These are phyloP conservation scores for Geotria australis DNA, from an alignment of 2,797 vertebrate genomes.

Conservation along the genomic window DNA sequence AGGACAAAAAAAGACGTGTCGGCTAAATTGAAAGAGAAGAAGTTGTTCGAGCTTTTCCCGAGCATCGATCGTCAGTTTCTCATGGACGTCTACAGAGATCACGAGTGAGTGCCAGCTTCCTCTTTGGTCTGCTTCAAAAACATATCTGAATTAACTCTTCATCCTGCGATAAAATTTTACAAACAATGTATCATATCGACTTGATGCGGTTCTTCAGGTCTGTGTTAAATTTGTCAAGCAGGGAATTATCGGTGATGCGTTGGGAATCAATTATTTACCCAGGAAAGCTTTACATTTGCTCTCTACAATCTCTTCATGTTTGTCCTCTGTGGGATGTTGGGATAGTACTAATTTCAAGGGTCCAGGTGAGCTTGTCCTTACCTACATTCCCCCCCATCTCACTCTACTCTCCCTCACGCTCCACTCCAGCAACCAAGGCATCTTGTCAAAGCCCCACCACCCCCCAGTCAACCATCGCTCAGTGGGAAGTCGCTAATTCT, in stretches of 20 bases:
- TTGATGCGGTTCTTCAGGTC: background rate
- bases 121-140: background rate
- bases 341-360: no score
- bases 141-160: background rate
- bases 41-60: slow-evolving; percentile 52
- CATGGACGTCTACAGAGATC: slow-evolving; percentile 58
- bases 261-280: background rate
- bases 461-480: no score
- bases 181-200: background rate
- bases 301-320: no score
- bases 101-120: slow-evolving; percentile 30
- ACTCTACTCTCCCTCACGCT: no score
- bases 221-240: no score
- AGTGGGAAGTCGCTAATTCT: no score
- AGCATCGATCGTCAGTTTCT: slow-evolving; percentile 54
- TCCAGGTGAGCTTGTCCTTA: no score
- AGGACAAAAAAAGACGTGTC: slow-evolving; percentile 25
- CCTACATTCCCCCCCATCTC: no score
- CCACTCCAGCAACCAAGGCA: no score
- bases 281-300: background rate
- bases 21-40: slow-evolving; percentile 45
- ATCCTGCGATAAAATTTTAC: background rate
- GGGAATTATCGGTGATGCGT: background rate
- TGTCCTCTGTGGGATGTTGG: no score
- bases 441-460: no score